Base-by-base conservation (phyloP, 2,797 vertebrate species). In the Halcyon smyrnensis region DNA sequence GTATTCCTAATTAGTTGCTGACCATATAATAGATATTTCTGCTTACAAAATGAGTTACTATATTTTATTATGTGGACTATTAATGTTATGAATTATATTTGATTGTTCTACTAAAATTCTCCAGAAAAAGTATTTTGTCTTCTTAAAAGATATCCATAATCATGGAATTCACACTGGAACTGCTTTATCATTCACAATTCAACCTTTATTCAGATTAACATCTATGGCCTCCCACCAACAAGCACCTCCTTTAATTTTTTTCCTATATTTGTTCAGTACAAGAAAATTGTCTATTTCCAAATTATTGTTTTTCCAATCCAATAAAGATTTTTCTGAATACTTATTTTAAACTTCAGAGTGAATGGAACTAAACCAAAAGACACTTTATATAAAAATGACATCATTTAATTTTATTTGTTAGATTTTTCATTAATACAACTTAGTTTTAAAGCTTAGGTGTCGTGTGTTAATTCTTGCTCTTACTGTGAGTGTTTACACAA, bases 1-100 rank as follows among this genome's bases (percentile, higher is more conserved):
- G 17, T 71, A 93, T 85, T 96, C 53, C 28, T 96, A 97, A 96
- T 96, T 97, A 95, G 68, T 94, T 98, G 97, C 59, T 81, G 51
- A 96, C 56, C 83, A 68, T 92, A 87, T 80, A 96, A 95, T 94
- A 84, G 81, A 75, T 45, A 77, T 75, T 96, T 84, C 59, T 91
- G 18, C 74, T 90, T 95, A 39, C 21, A 94, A 92, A 97, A 80
- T 82, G 4, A 81, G 56, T 89, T 94, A 43, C 36, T 75, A 13
- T 90, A 91, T 96, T 96, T 95, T 94, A 96, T 91, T 84, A 85
- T 67, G 7, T 67, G 13, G 62, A 43, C 36, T 30, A 78, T 79
- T 92, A 90, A 84, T 75, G 7, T 8, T n/a, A 78, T 39, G 11
- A 92, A 74, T 73, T 86, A 53, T 56, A 62, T 76, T 96, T 65